Base-by-base conservation (phyloP, 2,113 vertebrate genomes). In the Barnardius zonarius region DNA sequence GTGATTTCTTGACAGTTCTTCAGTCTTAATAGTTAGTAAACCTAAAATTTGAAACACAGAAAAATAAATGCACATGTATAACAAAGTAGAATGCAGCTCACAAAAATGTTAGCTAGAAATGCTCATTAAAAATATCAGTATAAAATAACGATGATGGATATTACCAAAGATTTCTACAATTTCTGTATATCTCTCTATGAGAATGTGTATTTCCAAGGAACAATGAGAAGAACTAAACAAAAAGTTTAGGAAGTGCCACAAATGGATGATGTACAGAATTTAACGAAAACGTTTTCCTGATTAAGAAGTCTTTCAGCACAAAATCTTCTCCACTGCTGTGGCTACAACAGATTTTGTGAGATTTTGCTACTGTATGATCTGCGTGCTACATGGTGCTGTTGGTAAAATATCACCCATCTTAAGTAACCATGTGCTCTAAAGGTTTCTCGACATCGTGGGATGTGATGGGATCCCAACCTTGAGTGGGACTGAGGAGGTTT, bases 401-500 rank as follows among this genome's bases (percentile, higher is more conserved):
- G n/a, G 7, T 69, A 12, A 61, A 76, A 28, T 4, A 25, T 8
- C 57, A 7, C 48, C 24, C 28, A 13, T 3, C 41, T 31, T 5
- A 0, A 0, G 37, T 15, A 39, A 23, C 41, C 17, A 2, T 6
- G 5, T 3, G 37, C 28, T 64, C 39, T 27, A 22, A 49, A 2
- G 0, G 13, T 39, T 62, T 62, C 86, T 51, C 10, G 35, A 6
- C 19, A 3, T 35, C 9, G 31, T 9, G 33, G 33, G 35, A 22
- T n/a, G 48, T 10, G 61, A 37, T 51, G 68, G 62, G 67, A 70
- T 80, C 69, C 44, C 55, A 49, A 31, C 17, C 13, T 4, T 13
- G 19, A 51, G 39, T 3, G 10, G 33, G 27, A 25, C 39, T 79
- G 61, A 27, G 61, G 37, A 43, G 63, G 27, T 51, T 61, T 48